These are phyloP conservation scores for Ennomos quercinarius DNA, from an alignment of 2,888 invertebrate species.

Conservation along the genomic window DNA sequence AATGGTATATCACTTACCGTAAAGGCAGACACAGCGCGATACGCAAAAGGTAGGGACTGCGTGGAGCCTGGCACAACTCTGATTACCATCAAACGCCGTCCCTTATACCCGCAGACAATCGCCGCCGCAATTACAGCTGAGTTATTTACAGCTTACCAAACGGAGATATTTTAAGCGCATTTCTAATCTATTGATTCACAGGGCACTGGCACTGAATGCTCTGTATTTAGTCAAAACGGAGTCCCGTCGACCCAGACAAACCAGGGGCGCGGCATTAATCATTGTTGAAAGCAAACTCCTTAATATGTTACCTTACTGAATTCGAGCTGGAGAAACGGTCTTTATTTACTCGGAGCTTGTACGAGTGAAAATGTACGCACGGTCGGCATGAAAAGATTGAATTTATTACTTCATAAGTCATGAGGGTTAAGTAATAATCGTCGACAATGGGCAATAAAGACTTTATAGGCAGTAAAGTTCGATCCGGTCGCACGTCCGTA, in stretches of 20 bases:
- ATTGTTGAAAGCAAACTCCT: slow-evolving; percentile 44
- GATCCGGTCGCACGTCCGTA: slow-evolving; percentile 72
- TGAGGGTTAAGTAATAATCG: slow-evolving; percentile 84
- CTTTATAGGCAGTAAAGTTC: slow-evolving; percentile 83
- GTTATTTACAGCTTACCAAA: slow-evolving; percentile 67
- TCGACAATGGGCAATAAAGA: slow-evolving; percentile 84
- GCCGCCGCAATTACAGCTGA: slow-evolving; percentile 67
- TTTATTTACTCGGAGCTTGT: slow-evolving; percentile 55
- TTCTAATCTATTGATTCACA: slow-evolving; percentile 64
- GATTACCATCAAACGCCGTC: slow-evolving; percentile 64
- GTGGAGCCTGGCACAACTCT: slow-evolving; percentile 53
- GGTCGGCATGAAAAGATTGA: slow-evolving; percentile 74
- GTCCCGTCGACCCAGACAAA: slow-evolving; percentile 39
- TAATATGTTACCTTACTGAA: slow-evolving; percentile 49
- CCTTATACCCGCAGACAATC: slow-evolving; percentile 61
- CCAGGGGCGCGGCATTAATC: slow-evolving; percentile 44
- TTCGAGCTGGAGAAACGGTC: slow-evolving; percentile 40
- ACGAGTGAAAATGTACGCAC: slow-evolving; percentile 59
- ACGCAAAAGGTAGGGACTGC: slow-evolving; percentile 52
- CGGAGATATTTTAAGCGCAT: slow-evolving; percentile 66
- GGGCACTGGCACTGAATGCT: slow-evolving; percentile 50
- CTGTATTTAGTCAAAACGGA: slow-evolving; percentile 40
- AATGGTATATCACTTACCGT: slow-evolving; percentile 47
- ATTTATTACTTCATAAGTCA: slow-evolving; percentile 85
- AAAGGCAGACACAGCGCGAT: slow-evolving; percentile 49